Evolutionary conservation across 1,140 invertebrate genomes (phyloP).

Genomic region (Neodiprion pinetum): DNA sequence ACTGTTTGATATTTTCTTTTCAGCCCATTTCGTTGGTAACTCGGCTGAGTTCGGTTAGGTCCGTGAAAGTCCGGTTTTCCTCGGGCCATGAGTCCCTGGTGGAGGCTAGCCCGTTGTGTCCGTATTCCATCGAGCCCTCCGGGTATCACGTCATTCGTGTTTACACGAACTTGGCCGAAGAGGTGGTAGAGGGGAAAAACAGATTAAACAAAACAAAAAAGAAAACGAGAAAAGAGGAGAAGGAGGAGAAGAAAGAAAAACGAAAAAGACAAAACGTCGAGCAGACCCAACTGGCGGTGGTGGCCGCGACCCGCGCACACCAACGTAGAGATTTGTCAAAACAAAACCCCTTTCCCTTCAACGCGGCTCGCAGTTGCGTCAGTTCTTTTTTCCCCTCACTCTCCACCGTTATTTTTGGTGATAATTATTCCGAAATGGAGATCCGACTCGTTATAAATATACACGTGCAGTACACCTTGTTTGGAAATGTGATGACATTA

Average conservation of each 20-base stretch:
- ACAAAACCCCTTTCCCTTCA: slow-evolving; percentile 48
- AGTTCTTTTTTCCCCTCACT: too few species aligned
- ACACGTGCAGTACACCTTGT: too few species aligned
- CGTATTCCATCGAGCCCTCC: slow-evolving; percentile 33
- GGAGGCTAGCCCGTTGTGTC: not conserved
- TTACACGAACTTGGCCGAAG: slow-evolving; percentile 41
- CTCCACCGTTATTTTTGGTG: too few species aligned
- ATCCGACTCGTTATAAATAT: not conserved
- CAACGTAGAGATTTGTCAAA: slow-evolving; percentile 49
- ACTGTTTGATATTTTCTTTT: too few species aligned
- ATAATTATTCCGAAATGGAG: not conserved
- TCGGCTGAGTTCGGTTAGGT: not conserved
- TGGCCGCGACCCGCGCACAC: slow-evolving; percentile 26
- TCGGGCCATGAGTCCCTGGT: not conserved
- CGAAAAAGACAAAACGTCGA: slow-evolving; percentile 14
- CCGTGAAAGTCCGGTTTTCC: not conserved
- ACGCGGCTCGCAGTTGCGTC: slow-evolving; percentile 13
- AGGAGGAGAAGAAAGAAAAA: slow-evolving; percentile 7
- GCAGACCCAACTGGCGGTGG: slow-evolving; percentile 24
- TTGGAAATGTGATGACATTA: too few species aligned
- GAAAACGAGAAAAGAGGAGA: slow-evolving; percentile 2
- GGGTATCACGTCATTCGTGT: slow-evolving; percentile 55
- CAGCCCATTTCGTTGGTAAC: too few species aligned
- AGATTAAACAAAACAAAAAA: slow-evolving; percentile 10
- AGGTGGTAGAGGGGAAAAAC: slow-evolving; percentile 27